These are phyloP conservation scores for Sarcophilus harrisii DNA, from an alignment of 2,797 vertebrate genomes.

Conservation along the genomic window DNA sequence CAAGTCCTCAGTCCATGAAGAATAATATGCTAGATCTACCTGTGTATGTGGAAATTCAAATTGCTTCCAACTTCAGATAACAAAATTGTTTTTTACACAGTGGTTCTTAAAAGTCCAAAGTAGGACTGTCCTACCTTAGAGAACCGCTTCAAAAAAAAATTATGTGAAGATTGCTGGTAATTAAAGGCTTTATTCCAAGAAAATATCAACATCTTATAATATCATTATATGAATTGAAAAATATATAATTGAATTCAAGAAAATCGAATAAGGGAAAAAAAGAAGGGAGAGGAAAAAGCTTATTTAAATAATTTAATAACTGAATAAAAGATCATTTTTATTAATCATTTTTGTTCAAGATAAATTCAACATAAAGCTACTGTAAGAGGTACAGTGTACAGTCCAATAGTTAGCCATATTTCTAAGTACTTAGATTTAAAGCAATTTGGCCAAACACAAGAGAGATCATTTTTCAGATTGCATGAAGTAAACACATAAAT, in stretches of 20 bases:
- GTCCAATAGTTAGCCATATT: neutral
- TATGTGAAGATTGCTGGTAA: slow-evolving; percentile 9
- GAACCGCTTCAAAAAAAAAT: slow-evolving; percentile 32
- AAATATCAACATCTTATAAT: neutral
- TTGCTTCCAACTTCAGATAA: neutral
- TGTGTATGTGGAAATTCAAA: neutral
- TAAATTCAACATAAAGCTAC: neutral
- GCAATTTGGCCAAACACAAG: slow-evolving; percentile 47
- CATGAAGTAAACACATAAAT: neutral
- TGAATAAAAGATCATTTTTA: neutral
- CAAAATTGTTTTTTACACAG: neutral
- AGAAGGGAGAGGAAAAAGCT: neutral
- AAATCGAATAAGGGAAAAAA: slow-evolving; percentile 46
- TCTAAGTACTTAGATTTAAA: slow-evolving; percentile 13
- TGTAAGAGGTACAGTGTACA: neutral
- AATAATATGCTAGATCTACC: neutral
- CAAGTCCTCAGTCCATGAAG: slow-evolving; percentile 8
- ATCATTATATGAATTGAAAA: neutral
- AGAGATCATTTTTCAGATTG: slow-evolving; percentile 13
- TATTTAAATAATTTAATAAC: slow-evolving; percentile 11
- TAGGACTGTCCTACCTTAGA: slow-evolving; percentile 21
- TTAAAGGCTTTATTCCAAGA: neutral
- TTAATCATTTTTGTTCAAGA: neutral
- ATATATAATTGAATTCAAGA: neutral
- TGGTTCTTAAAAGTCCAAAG: slow-evolving; percentile 30